These are phyloP conservation scores for Plectropomus leopardus DNA, from an alignment of 2,113 vertebrate genomes.

Conservation along the genomic window DNA sequence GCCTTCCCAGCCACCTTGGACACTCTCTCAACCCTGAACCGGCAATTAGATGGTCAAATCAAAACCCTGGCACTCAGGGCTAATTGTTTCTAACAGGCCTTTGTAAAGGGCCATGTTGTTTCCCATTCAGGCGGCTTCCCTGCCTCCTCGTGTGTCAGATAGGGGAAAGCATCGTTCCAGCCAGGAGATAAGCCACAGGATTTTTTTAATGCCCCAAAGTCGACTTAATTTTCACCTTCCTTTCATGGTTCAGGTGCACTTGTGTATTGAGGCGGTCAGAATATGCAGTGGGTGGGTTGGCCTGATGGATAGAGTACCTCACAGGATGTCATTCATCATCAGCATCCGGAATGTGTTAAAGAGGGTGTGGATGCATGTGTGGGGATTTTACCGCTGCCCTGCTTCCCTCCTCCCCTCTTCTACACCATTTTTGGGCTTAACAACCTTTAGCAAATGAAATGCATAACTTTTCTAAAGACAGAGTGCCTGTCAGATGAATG, in stretches of 20 bases:
- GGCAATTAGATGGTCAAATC: conserved; percentile 78
- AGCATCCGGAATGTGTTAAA: conserved; percentile 64
- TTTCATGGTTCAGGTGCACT: conserved; percentile 79
- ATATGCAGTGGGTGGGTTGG: conserved; percentile 64
- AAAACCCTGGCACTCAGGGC: conserved; percentile 73
- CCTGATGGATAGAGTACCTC: conserved; percentile 70
- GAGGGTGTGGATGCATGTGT: conserved; percentile 35
- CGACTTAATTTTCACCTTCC: conserved; percentile 80
- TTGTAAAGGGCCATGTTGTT: conserved; percentile 78
- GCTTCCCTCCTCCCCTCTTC: conserved; percentile 13
- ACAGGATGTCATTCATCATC: conserved; percentile 75
- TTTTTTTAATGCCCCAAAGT: conserved; percentile 73
- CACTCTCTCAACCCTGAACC: conserved; percentile 69
- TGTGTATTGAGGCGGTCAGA: conserved; percentile 77
- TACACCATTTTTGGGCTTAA: conserved; percentile 11
- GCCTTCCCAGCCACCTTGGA: conserved; percentile 67
- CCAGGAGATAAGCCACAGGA: conserved; percentile 77
- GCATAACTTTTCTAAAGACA: conserved; percentile 31
- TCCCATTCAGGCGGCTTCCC: conserved; percentile 75
- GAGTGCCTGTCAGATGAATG: background rate
- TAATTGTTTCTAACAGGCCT: conserved; percentile 82
- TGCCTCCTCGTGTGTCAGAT: conserved; percentile 78
- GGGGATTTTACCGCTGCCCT: conserved; percentile 48
- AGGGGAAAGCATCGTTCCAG: conserved; percentile 76
- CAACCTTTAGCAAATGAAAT: conserved; percentile 40